Evolutionary conservation across 1,140 invertebrate species (phyloP).

Genomic region (Drosophila gunungcola): DNA sequence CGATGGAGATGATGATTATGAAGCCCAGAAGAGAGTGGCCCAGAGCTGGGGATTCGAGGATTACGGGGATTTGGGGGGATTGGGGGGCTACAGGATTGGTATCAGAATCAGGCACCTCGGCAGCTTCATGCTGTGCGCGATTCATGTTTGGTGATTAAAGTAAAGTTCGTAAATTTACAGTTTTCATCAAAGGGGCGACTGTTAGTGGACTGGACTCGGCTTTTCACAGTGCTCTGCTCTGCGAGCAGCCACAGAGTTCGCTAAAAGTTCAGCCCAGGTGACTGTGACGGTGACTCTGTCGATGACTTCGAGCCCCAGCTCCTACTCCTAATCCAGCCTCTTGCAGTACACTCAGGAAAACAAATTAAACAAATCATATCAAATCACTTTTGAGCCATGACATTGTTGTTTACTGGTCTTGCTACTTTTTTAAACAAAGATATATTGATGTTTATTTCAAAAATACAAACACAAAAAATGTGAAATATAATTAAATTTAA

Average conservation of each 20-base stretch:
- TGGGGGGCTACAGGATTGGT: conserved; percentile 38
- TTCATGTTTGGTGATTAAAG: conserved; percentile 84
- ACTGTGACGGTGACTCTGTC: conserved; percentile 70
- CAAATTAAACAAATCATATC: background rate
- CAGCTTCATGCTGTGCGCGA: conserved; percentile 83
- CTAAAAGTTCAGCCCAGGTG: conserved; percentile 75
- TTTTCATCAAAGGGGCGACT: conserved; percentile 84
- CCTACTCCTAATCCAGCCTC: conserved; percentile 27
- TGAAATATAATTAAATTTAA: too few species aligned
- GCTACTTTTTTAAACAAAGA: too few species aligned
- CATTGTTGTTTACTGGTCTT: too few species aligned
- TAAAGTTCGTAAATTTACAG: conserved; percentile 85
- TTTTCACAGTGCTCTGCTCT: conserved; percentile 68
- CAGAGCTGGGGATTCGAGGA: conserved; percentile 2
- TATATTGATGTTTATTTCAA: too few species aligned
- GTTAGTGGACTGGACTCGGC: conserved; percentile 83
- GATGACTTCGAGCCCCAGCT: conserved; percentile 42
- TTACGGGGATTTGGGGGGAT: background rate
- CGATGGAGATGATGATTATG: conserved; percentile 57
- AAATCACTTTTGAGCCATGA: too few species aligned
- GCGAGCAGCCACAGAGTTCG: conserved; percentile 53
- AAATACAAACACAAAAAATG: too few species aligned
- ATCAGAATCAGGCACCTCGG: conserved; percentile 44
- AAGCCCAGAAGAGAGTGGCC: conserved; percentile 17
- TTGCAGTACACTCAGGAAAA: conserved; percentile 2